Conservation (phyloP, 1,140 invertebrate genomes). For the Caerostris darwini region DNA sequence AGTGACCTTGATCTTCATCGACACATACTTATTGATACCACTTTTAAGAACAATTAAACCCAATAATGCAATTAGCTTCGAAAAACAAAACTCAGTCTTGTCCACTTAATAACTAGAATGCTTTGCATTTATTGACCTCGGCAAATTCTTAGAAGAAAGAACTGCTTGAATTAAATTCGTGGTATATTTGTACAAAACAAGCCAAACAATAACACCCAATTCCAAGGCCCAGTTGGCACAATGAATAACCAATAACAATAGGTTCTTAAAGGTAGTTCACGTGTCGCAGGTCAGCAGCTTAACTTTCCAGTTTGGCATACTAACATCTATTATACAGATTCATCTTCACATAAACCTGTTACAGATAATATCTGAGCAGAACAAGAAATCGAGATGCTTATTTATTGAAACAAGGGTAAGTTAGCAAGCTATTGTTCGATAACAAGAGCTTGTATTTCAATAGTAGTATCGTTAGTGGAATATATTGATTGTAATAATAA, state of each 20-base stretch:
- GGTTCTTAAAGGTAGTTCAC: background rate
- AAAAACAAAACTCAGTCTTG: background rate
- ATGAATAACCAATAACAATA: conserved; percentile 14
- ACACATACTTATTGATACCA: background rate
- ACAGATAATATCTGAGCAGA: conserved; percentile 51
- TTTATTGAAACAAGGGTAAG: conserved; percentile 16
- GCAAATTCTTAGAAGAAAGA: background rate
- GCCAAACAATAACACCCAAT: background rate
- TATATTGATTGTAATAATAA: background rate
- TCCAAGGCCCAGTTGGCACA: background rate
- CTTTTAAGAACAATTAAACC: background rate
- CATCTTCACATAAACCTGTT: conserved; percentile 33
- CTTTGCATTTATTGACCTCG: background rate
- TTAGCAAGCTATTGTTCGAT: conserved; percentile 15
- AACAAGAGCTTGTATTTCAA: background rate
- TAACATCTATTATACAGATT: background rate
- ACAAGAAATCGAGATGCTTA: conserved; percentile 46
- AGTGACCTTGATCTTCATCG: conserved; percentile 28
- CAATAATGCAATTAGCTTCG: background rate
- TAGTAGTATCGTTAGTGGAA: background rate
- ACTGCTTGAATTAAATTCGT: background rate
- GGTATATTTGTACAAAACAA: background rate
- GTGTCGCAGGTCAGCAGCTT: conserved; percentile 52
- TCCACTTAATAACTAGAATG: background rate
- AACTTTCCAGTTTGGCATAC: conserved; percentile 28